Percentiles rank a stretch among this genome's conserved stretches.
Conservation (phyloP, 2,797 vertebrate genomes). For the Lagodon rhomboides region DNA sequence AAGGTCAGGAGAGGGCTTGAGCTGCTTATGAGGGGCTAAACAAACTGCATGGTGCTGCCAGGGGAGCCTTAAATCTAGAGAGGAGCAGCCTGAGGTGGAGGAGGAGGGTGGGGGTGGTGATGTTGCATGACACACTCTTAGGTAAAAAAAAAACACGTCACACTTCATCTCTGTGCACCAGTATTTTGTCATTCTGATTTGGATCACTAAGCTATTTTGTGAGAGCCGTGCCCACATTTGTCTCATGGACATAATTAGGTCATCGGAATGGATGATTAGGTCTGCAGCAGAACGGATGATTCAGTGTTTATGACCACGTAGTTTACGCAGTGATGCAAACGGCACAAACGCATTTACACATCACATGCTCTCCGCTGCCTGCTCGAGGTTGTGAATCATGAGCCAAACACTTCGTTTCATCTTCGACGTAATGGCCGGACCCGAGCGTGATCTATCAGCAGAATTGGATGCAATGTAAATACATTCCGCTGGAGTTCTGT, state of each 20-base stretch:
- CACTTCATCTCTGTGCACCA: slow-evolving; percentile 9
- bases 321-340: slow-evolving; percentile 40
- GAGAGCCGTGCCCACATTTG: slow-evolving; percentile 26
- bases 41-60: slow-evolving; percentile 44
- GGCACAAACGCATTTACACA: slow-evolving; percentile 32
- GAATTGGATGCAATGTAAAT: slow-evolving; percentile 12
- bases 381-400: slow-evolving; percentile 33
- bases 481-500: neutral
- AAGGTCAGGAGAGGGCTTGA: slow-evolving; percentile 60
- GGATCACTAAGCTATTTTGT: slow-evolving; percentile 23
- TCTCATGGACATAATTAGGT: slow-evolving; percentile 60
- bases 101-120: neutral
- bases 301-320: slow-evolving; percentile 45
- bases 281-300: slow-evolving; percentile 55
- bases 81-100: neutral
- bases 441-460: slow-evolving; percentile 7
- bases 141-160: slow-evolving; percentile 16
- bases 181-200: slow-evolving; percentile 31
- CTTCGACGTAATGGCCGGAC: neutral
- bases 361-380: slow-evolving; percentile 22
- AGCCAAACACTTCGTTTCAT: slow-evolving; percentile 15
- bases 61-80: slow-evolving; percentile 30
- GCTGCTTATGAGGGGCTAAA: slow-evolving; percentile 58
- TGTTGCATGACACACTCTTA: slow-evolving; percentile 7
- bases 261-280: slow-evolving; percentile 51